Base-by-base conservation (phyloP, 2,888 invertebrate species). In the Euplagia quadripunctaria region DNA sequence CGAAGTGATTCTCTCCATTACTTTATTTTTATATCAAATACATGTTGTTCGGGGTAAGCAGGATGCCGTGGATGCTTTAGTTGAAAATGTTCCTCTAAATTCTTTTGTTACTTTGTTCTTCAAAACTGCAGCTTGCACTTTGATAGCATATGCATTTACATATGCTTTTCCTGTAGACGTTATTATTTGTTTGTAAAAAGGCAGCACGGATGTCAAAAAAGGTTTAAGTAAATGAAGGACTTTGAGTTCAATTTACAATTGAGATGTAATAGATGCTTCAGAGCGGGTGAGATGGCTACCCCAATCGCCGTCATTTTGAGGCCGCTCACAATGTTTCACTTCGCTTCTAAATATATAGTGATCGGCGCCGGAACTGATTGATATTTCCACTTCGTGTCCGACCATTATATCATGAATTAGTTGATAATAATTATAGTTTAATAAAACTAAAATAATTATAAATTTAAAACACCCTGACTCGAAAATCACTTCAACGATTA, bases 21-120 rank as follows among this genome's bases (percentile, higher is more conserved):
- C 65, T 81, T 71, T 71, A 71, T 71, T 74, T 74, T 74, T 71
- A 68, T 71, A 64, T 74, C 41, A 68, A 67, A 70, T 69, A n/a
- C 49, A 61, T 67, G n/a, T 71, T 49, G 63, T 70, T 67, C 42
- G 11, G 42, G 55, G 11, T 68, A 61, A 52, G 31, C 68, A 61
- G 64, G 58, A 65, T 69, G 73, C 64, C n/a, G 46, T 46, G n/a
- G 12, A 49, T 58, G n/a, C 58, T 20, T 55, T 41, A 46, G 20
- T 49, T 42, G 52, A 20, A 52, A 61, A 52, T 51, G 49, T 49
- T 69, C 42, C 58, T 46, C 4, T 64, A 42, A 51, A 16, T 49
- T 20, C 46, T 49, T 71, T 67, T 61, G n/a, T 61, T 67, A 67
- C 43, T 55, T 61, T 61, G 14, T 61, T 61, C 58, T 61, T 31